phyloP scores from a whole-genome alignment of 2,113 vertebrate genomes.

The Malaclemys terrapin region DNA sequence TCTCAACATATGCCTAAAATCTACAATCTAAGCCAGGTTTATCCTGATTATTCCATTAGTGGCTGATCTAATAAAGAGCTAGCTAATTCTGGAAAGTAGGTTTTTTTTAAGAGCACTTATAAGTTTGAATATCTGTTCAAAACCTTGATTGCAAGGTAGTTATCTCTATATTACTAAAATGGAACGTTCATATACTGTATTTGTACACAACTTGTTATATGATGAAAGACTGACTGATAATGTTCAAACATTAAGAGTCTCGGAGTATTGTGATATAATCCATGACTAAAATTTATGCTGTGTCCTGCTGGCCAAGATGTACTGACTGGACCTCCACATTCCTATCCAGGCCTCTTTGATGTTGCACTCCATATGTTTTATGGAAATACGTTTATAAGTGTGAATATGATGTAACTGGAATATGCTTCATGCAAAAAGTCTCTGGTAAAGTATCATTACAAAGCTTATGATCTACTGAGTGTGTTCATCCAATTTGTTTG shows the following conservation, averaged over 20 bases:
- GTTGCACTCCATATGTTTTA: too few species aligned
- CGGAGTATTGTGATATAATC: conserved; percentile 26
- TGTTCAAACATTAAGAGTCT: conserved; percentile 9
- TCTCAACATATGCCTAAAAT: conserved; percentile 51
- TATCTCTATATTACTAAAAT: not conserved
- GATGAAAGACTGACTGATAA: conserved; percentile 15
- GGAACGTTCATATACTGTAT: conserved; percentile 33
- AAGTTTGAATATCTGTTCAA: conserved; percentile 26
- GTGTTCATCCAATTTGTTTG: too few species aligned
- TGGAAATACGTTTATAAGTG: too few species aligned
- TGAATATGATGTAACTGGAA: too few species aligned
- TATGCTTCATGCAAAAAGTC: too few species aligned
- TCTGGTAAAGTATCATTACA: too few species aligned
- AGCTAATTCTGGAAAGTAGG: conserved; percentile 8
- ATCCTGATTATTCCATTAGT: not conserved
- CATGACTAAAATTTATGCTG: not conserved
- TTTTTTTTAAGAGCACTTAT: not conserved
- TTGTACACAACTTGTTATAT: conserved; percentile 11
- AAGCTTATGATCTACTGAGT: too few species aligned
- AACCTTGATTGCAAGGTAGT: conserved; percentile 29
- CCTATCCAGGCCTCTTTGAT: too few species aligned
- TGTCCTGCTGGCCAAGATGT: not conserved
- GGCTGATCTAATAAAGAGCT: conserved; percentile 55
- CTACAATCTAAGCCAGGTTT: conserved; percentile 36
- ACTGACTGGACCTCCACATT: too few species aligned